Evolutionary conservation across 1,140 invertebrate species (phyloP), one percentile per base, ranked within the genome.

Genomic region (Portunus trituberculatus): DNA sequence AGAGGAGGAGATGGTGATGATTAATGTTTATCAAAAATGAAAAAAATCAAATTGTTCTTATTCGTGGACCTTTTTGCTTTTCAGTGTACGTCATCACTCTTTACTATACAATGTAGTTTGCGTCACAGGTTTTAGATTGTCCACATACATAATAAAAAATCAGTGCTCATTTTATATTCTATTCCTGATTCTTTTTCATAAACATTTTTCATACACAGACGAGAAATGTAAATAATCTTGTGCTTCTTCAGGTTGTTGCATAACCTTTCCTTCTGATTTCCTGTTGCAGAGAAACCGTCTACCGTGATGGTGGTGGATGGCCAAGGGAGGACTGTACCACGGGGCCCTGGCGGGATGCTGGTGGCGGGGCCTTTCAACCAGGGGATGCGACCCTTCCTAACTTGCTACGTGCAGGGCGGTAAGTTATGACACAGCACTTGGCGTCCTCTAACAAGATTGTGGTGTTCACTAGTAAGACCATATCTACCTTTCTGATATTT

Each of bases 291-390:
- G 45, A 45, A 48, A 10, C 92, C 92, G 45, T 87, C 82, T 10
- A 10, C 92, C 29, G 92, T 93, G 82, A 86, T 84, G 45, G 92
- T 93, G 32, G 82, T 93, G 28, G 92, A 93, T 45, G 92, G 92
- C 7, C 82, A 84, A 4, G 92, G 92, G 39, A 46, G 45, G 20
- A 84, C 82, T 0, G 39, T 93, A 25, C 29, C 92, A 28, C 45
- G 45, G 25, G 92, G 92, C 0, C 83, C 92, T 0, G 83, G 92
- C 6, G 83, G 92, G 6, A 4, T 93, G 1, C 31, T 83, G 39
- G 86, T 84, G 59, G 92, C 92, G 28, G 92, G 92, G 25, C 92
- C 92, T 25, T 87, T 93, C 45, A 93, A 93, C 46, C 82, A 93
- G 14, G 86, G 39, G 39, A 93, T n/a, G n/a, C 92, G 82, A 45